A percentile compares a stretch with the other conserved stretches of the same genome.
These are phyloP conservation scores for Microtus pennsylvanicus DNA, from an alignment of 2,113 vertebrate species.

Conservation along the genomic window DNA sequence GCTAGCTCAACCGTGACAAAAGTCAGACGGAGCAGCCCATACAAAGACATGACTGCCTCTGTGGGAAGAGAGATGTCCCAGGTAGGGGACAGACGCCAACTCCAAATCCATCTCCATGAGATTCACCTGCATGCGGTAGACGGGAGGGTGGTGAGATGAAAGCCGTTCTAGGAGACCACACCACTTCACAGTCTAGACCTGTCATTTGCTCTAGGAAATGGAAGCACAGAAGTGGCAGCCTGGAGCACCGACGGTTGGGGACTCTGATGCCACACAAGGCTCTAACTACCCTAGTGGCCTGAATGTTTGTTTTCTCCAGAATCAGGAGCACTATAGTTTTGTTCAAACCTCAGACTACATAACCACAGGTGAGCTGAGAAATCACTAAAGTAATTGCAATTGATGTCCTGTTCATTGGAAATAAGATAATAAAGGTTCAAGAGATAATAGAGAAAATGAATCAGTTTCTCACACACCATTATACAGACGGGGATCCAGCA, in stretches of 20 bases:
- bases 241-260: not conserved
- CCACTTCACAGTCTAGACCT: not conserved
- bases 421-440: not conserved
- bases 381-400: not conserved
- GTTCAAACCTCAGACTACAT: not conserved
- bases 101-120: not conserved
- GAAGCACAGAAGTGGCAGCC: accelerated
- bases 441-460: too few species aligned
- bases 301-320: not conserved
- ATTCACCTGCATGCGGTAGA: not conserved
- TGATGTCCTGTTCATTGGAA: not conserved
- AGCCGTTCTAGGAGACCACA: not conserved
- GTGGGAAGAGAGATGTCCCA: not conserved
- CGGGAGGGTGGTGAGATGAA: accelerated
- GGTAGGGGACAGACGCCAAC: not conserved
- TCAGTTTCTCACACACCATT: too few species aligned
- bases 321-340: too few species aligned
- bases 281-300: accelerated
- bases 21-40: not conserved
- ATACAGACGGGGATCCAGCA: not conserved
- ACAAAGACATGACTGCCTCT: not conserved
- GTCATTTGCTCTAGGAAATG: not conserved
- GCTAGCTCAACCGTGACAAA: not conserved
- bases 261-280: not conserved
- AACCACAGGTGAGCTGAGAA: not conserved